Percentiles rank a stretch among this genome's conserved stretches.
Evolutionary conservation across 2,797 vertebrate genomes (phyloP).

Genomic region (Enteromius afrohamiltoni): DNA sequence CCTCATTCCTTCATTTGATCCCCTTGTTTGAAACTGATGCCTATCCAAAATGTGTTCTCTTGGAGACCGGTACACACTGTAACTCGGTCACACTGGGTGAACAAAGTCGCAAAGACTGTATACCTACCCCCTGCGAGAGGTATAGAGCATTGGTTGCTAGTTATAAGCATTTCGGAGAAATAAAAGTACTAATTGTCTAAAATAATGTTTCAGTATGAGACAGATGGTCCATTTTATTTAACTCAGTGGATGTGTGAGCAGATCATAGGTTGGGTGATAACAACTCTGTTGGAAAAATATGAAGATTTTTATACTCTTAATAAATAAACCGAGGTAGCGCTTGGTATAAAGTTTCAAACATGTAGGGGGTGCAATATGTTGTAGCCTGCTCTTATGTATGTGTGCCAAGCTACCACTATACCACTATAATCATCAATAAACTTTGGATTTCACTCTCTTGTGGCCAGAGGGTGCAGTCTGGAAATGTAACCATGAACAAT

Average conservation of each 20-base stretch:
- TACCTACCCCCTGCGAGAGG: neutral
- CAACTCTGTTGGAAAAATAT: neutral
- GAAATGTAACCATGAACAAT: slow-evolving; percentile 93
- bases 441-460: slow-evolving; percentile 91
- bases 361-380: slow-evolving; percentile 30
- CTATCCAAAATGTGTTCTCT: slow-evolving; percentile 66
- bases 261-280: slow-evolving; percentile 17
- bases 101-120: slow-evolving; percentile 50
- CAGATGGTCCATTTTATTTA: slow-evolving; percentile 37
- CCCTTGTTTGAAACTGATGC: slow-evolving; percentile 49
- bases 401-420: slow-evolving; percentile 77
- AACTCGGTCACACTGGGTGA: slow-evolving; percentile 71
- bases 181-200: slow-evolving; percentile 1
- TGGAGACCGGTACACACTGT: slow-evolving; percentile 89
- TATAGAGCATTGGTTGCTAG: slow-evolving; percentile 28
- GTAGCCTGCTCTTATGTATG: slow-evolving; percentile 57
- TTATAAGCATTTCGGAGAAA: slow-evolving; percentile 55
- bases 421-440: slow-evolving; percentile 74
- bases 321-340: slow-evolving; percentile 30
- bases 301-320: neutral
- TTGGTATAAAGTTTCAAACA: slow-evolving; percentile 42
- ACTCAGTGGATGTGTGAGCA: slow-evolving; percentile 22
- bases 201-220: neutral
- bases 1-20: slow-evolving; percentile 8
- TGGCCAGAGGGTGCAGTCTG: slow-evolving; percentile 81